These are phyloP conservation scores for Volucella zonaria DNA, from an alignment of 2,888 invertebrate genomes.

Conservation along the genomic window DNA sequence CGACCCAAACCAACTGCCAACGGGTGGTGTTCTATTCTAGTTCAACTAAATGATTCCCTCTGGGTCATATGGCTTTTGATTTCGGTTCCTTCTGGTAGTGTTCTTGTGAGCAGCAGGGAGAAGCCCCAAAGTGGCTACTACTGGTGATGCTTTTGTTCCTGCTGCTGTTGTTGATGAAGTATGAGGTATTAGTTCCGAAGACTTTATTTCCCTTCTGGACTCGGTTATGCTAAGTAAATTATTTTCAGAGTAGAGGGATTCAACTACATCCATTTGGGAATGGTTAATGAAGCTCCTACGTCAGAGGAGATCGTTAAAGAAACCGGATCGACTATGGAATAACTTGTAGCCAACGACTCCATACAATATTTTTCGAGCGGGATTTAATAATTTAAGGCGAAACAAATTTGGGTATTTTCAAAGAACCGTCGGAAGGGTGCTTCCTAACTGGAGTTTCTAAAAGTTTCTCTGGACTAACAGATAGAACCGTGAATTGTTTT, in stretches of 20 bases:
- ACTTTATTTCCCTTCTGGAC: constrained; percentile 29
- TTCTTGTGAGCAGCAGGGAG: neutral
- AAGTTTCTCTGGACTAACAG: too few species aligned
- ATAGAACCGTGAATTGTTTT: too few species aligned
- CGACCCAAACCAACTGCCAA: constrained; percentile 14
- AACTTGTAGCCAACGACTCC: too few species aligned
- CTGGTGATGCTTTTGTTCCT: neutral
- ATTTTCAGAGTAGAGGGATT: constrained; percentile 36
- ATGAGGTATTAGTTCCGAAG: constrained; percentile 31
- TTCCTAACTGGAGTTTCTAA: too few species aligned
- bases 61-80: constrained; percentile 31
- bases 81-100: constrained; percentile 3
- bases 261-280: neutral
- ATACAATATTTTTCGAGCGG: neutral
- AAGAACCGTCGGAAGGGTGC: too few species aligned
- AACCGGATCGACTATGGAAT: too few species aligned
- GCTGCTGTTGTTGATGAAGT: neutral
- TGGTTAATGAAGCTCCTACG: constrained; percentile 34
- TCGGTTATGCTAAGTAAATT: constrained; percentile 53
- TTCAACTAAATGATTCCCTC: constrained; percentile 31
- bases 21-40: constrained; percentile 18
- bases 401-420: too few species aligned
- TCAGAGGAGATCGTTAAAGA: constrained; percentile 28
- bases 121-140: too few species aligned
- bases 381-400: constrained; percentile 31